These are phyloP conservation scores for Escarpia spicata DNA, from an alignment of 2,888 invertebrate species.

Conservation along the genomic window DNA sequence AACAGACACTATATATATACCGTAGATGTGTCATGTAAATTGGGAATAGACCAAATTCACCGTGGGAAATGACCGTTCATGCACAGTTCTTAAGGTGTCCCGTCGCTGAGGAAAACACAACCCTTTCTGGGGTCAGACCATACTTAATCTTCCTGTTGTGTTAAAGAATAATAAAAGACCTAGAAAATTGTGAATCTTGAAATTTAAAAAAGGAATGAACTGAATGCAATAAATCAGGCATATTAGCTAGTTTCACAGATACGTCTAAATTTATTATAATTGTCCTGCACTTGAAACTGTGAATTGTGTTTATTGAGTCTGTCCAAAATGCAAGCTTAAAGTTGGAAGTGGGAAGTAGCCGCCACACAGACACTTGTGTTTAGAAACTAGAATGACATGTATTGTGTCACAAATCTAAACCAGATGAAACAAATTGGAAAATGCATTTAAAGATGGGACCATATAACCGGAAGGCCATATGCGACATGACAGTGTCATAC, in stretches of 20 bases:
- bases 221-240: too few species aligned
- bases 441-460: neutral
- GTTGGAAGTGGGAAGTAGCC: neutral
- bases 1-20: neutral
- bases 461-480: neutral
- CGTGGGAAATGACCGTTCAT: neutral
- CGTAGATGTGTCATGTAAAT: neutral
- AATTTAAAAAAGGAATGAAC: too few species aligned
- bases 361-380: neutral
- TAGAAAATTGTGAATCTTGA: too few species aligned
- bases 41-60: neutral
- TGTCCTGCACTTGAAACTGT: neutral
- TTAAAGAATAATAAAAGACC: too few species aligned
- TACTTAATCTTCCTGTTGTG: too few species aligned
- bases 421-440: neutral
- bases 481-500: neutral
- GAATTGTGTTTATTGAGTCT: neutral
- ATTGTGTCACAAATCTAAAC: neutral
- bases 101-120: neutral
- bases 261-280: neutral
- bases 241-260: neutral
- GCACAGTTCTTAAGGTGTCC: neutral
- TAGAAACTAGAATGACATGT: neutral
- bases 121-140: neutral
- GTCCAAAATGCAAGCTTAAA: too few species aligned